Conservation (phyloP, 2,797 vertebrate genomes). For the Syngnathus acus region DNA sequence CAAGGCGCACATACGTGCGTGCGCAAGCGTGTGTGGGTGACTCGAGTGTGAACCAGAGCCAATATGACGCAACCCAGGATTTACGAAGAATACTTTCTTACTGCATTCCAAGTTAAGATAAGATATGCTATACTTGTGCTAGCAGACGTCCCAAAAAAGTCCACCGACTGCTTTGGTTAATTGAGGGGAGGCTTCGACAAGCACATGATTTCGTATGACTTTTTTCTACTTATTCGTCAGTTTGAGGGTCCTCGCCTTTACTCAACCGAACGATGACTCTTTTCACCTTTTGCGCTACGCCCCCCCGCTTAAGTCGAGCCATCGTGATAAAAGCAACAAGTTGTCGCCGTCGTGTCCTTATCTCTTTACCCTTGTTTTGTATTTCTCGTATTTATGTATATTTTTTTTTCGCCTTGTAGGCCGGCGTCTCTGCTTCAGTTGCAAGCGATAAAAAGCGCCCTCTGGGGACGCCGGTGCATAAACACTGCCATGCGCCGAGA, state of each 20-base stretch:
- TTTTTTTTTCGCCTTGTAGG: neutral
- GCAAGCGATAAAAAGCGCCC: constrained; percentile 31
- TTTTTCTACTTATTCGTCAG: constrained; percentile 54
- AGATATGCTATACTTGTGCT: constrained; percentile 23
- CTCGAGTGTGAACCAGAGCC: constrained; percentile 70
- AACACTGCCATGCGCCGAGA: constrained; percentile 78
- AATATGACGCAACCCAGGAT: constrained; percentile 85
- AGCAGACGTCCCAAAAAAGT: constrained; percentile 63
- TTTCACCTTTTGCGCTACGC: neutral
- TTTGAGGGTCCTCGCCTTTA: constrained; percentile 22
- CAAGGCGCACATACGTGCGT: neutral
- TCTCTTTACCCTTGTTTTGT: neutral
- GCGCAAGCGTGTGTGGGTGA: neutral
- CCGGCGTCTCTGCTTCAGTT: constrained; percentile 32
- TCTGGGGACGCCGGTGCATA: constrained; percentile 55
- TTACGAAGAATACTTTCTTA: constrained; percentile 61
- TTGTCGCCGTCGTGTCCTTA: constrained; percentile 73
- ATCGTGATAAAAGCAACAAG: constrained; percentile 56
- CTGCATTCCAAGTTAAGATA: constrained; percentile 77
- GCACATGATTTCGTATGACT: constrained; percentile 74
- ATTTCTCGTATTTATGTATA: neutral
- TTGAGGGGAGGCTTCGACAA: constrained; percentile 59
- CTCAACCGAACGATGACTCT: neutral
- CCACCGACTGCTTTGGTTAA: constrained; percentile 75
- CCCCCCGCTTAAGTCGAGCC: constrained; percentile 37